Base-by-base conservation (phyloP, 2,797 vertebrate species). In the Chrosomus eos region DNA sequence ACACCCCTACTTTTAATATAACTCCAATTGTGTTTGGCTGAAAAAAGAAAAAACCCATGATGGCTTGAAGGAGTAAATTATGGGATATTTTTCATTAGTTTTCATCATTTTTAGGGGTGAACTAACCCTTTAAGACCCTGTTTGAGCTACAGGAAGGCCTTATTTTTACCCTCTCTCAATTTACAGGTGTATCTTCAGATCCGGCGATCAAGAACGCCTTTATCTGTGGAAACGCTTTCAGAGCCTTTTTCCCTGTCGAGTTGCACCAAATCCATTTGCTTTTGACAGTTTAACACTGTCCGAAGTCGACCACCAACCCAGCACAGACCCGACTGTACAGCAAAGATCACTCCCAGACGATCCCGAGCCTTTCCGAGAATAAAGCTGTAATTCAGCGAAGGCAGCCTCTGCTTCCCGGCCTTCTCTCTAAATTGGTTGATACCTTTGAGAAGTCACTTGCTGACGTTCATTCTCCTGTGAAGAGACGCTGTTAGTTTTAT, bases 401-500 rank as follows among this genome's bases (percentile, higher is more conserved):
- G 74, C 66, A 81, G 36, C 58, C 76, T 86, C 87, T 86, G 77
- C 82, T 68, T 80, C 60, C 33, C 48, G 60, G 82, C 80, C 71
- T 38, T 85, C 80, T 77, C 71, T 85, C 58, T 82, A 80, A 87
- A 89, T 70, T 85, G 87, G 88, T 77, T 86, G 88, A 87, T 83
- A 85, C 83, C 88, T 90, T 83, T 78, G 86, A 89, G 86, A 89
- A 88, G 87, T 70, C 85, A 66, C 75, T 82, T 45, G 80, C 85
- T 89, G 88, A 89, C 75, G 83, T 40, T 64, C 62, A 16, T 70
- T 28, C 53, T 84, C 81, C 82, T 66, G 83, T 88, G 86, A 89
- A 87, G 86, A 89, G 88, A 88, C 26, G 86, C 88, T 90, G 89
- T 88, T 88, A 79, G 90, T 89, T 92, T 93, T 92, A 91, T 90